Evolutionary conservation across 1,140 invertebrate species (phyloP), one percentile per base, ranked within the genome.

Genomic region (Drosophila parabipectinata): DNA sequence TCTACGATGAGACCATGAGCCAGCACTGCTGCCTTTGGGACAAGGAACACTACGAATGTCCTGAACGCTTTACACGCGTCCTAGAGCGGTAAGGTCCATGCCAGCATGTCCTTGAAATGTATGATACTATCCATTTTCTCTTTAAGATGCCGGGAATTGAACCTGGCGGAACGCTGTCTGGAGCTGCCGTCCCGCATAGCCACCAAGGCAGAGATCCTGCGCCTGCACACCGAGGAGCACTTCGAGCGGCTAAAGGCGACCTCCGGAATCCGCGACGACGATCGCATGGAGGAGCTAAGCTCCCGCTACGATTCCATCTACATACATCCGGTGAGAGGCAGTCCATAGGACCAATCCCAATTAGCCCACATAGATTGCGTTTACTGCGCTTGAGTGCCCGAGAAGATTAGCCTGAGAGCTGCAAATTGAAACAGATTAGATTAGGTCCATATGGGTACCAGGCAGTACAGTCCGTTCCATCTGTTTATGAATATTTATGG

Each of bases 1-100:
- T 97, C 44, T 97, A 95, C 79, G 96, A 98, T 90, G 92, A 94
- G 51, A 93, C 94, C 1, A 97, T 98, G 96, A 84, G 93, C 1
- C 93, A 96, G 54, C 97, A 98, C 87, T 80, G 92, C 14, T 98
- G 96, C 89, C 91, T 96, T 0, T 98, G 97, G 97, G 97, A 98
- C 92, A 74, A 93, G 4, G 94, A 94, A 53, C 96, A 98, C 92
- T 95, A 96, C 3, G 97, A 99, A 92, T 94, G 94, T 78, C 97
- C 97, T 0, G 94, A 95, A 55, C 93, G 97, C 79, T 94, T 97
- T 47, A 94, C 93, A 5, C 92, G 92, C 58, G 92, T 96, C 41
- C 91, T 97, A n/a, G 92, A 96, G 47, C 95, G 96, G 94, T 94
- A 85, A 72, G 57, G 74, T 32, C 0, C 10, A 28, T 28, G 26